Conservation (phyloP, 2,888 invertebrate genomes). For the Perizoma flavofasciatum region DNA sequence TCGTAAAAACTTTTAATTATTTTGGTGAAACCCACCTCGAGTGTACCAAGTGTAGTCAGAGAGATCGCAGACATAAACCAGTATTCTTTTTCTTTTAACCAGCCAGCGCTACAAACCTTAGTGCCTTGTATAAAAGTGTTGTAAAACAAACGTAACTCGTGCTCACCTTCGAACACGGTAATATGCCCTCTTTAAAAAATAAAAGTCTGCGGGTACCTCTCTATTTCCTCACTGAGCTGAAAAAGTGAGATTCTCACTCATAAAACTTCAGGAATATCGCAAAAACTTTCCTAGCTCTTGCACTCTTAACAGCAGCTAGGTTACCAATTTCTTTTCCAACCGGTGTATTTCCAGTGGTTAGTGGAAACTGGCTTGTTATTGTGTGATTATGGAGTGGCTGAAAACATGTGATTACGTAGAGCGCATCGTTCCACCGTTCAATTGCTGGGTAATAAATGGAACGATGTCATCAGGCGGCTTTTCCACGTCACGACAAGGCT, state of each 20-base stretch:
- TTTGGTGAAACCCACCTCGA: conserved; percentile 53
- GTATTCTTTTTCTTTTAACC: conserved; percentile 70
- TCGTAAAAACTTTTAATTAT: conserved; percentile 82
- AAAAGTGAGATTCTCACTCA: conserved; percentile 25
- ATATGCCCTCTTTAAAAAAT: conserved; percentile 62
- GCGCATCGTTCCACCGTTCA: neutral
- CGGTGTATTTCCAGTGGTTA: conserved; percentile 4
- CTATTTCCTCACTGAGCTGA: conserved; percentile 47
- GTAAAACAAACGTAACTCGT: conserved; percentile 75
- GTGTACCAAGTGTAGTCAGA: conserved; percentile 45
- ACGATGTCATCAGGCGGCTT: conserved; percentile 12
- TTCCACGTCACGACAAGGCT: conserved; percentile 21
- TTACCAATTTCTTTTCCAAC: conserved; percentile 12
- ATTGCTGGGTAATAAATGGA: conserved; percentile 10
- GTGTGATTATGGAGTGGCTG: neutral
- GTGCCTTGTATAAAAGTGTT: conserved; percentile 80
- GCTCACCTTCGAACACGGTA: conserved; percentile 48
- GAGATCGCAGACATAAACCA: conserved; percentile 74
- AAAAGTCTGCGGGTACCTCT: conserved; percentile 50
- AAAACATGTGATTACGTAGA: neutral
- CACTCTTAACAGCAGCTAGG: conserved; percentile 5
- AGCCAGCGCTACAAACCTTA: conserved; percentile 64
- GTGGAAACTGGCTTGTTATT: neutral
- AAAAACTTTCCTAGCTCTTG: conserved; percentile 15
- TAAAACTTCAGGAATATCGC: conserved; percentile 22